Conservation (phyloP, 2,888 invertebrate genomes). For the Cephus spinipes region DNA sequence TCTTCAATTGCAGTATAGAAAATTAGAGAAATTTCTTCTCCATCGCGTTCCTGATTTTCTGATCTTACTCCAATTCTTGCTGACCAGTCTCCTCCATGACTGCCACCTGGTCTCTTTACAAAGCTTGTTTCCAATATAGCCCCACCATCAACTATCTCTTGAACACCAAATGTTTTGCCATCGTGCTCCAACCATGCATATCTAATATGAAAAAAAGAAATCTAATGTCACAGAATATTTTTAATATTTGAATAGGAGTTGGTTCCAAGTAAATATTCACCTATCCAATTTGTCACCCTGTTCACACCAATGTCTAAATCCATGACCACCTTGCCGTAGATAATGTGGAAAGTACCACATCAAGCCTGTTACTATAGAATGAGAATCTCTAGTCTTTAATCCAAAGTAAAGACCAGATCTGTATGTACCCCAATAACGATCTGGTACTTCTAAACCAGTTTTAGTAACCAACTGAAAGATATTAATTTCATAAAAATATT, state of each 20-base stretch:
- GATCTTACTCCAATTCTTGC: constrained; percentile 78
- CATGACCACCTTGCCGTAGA: constrained; percentile 77
- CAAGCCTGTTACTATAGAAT: constrained; percentile 90
- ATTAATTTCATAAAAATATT: constrained; percentile 3
- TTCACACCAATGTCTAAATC: constrained; percentile 91
- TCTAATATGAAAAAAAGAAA: constrained; percentile 26
- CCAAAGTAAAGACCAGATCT: constrained; percentile 91
- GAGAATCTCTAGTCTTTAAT: constrained; percentile 88
- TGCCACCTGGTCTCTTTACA: constrained; percentile 84
- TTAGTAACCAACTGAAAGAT: constrained; percentile 74
- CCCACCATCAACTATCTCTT: constrained; percentile 86
- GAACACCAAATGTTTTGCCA: constrained; percentile 90
- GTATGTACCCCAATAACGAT: constrained; percentile 95
- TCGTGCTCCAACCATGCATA: constrained; percentile 96
- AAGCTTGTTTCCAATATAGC: constrained; percentile 86
- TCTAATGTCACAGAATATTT: not conserved
- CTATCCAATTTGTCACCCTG: constrained; percentile 84
- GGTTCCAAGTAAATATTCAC: constrained; percentile 55
- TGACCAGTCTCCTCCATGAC: constrained; percentile 94
- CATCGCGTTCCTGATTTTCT: constrained; percentile 54
- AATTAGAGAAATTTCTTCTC: constrained; percentile 75
- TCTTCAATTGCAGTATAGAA: constrained; percentile 89
- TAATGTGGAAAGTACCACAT: constrained; percentile 94
- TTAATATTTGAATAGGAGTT: not conserved
- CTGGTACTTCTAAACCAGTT: constrained; percentile 79